Conservation (phyloP, 2,113 vertebrate species). For the Abramis brama region DNA sequence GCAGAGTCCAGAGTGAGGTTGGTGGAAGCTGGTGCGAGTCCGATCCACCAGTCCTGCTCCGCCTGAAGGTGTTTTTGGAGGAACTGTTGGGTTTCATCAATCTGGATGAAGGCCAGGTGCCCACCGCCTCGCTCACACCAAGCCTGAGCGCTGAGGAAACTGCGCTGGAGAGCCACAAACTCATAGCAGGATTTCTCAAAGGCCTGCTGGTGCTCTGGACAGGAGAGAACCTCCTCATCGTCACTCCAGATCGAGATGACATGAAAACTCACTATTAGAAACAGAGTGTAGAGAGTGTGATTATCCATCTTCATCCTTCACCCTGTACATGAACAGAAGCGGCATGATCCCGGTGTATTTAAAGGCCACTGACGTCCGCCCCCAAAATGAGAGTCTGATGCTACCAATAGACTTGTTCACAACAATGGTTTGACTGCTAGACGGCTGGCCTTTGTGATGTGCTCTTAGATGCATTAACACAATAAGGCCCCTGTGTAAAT, state of each 20-base stretch:
- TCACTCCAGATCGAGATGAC: slow-evolving; percentile 59
- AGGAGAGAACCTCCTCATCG: slow-evolving; percentile 64
- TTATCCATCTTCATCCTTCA: slow-evolving; percentile 61
- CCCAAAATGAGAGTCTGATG: slow-evolving; percentile 30
- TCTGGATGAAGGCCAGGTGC: slow-evolving; percentile 87
- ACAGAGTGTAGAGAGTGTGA: slow-evolving; percentile 43
- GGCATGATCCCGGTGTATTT: slow-evolving; percentile 58
- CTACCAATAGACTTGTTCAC: slow-evolving; percentile 25
- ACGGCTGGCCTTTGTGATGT: slow-evolving; percentile 65
- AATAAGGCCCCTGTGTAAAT: slow-evolving; percentile 58
- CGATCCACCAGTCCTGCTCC: slow-evolving; percentile 89
- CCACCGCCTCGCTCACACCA: slow-evolving; percentile 92
- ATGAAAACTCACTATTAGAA: slow-evolving; percentile 60
- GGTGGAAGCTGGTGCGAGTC: slow-evolving; percentile 76
- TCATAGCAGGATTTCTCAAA: slow-evolving; percentile 89
- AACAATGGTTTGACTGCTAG: slow-evolving; percentile 47
- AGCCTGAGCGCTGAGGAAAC: slow-evolving; percentile 81
- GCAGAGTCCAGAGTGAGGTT: slow-evolving; percentile 76
- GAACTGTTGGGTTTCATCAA: slow-evolving; percentile 86
- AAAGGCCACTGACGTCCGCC: slow-evolving; percentile 59
- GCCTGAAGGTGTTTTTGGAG: slow-evolving; percentile 82
- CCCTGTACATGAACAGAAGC: slow-evolving; percentile 49
- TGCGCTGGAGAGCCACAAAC: slow-evolving; percentile 76
- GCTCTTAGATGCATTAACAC: slow-evolving; percentile 53
- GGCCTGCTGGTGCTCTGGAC: slow-evolving; percentile 79